Evolutionary conservation across 2,888 invertebrate genomes (phyloP).

Genomic region (Brenthis hecate): DNA sequence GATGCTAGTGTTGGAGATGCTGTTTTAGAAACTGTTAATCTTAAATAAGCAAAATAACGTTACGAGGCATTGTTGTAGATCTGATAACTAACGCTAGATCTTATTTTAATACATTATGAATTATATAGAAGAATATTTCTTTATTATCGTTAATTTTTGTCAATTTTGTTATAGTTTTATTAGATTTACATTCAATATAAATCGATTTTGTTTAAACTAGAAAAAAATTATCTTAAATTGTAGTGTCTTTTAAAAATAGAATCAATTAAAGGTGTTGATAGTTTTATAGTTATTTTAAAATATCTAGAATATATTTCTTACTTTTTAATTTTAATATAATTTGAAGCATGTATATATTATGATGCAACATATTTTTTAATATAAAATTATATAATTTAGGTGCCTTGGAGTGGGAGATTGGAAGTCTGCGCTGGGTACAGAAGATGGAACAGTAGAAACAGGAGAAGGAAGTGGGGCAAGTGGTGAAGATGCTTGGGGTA

Average conservation of each 20-base stretch:
- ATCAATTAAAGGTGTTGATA: slow-evolving; percentile 10
- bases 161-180: slow-evolving; percentile 14
- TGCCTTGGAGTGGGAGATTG: slow-evolving; percentile 83
- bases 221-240: neutral
- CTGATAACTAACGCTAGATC: slow-evolving; percentile 29
- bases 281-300: slow-evolving; percentile 9
- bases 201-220: slow-evolving; percentile 7
- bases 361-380: neutral
- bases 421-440: slow-evolving; percentile 77
- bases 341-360: neutral
- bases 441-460: slow-evolving; percentile 84
- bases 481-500: slow-evolving; percentile 94
- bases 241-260: slow-evolving; percentile 15
- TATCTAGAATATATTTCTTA: slow-evolving; percentile 7
- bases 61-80: slow-evolving; percentile 31
- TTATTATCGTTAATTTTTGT: slow-evolving; percentile 4
- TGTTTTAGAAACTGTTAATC: slow-evolving; percentile 19
- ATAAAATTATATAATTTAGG: slow-evolving; percentile 45
- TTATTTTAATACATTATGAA: slow-evolving; percentile 5
- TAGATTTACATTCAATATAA: slow-evolving; percentile 12
- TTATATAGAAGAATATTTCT: slow-evolving; percentile 8
- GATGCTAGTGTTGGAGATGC: slow-evolving; percentile 33
- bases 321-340: slow-evolving; percentile 2
- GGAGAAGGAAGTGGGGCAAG: slow-evolving; percentile 93
- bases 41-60: slow-evolving; percentile 18